phyloP scores from a whole-genome alignment of 2,113 vertebrate species.

The Telmatochromis brachygnathus region DNA sequence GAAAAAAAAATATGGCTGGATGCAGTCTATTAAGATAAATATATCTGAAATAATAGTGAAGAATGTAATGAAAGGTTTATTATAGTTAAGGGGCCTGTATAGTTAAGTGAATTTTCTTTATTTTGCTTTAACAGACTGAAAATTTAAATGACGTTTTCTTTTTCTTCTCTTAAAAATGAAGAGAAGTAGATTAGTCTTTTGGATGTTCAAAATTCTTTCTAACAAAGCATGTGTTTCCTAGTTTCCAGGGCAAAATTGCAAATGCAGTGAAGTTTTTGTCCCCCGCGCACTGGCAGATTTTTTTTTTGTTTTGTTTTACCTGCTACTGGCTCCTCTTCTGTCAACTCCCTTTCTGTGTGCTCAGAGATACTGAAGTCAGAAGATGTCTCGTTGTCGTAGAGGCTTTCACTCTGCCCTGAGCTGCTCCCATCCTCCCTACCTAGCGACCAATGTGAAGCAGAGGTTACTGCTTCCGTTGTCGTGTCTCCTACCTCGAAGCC shows the following conservation, averaged over 20 bases:
- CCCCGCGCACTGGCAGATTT: not conserved
- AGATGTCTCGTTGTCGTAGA: slow-evolving; percentile 91
- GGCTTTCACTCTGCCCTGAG: slow-evolving; percentile 84
- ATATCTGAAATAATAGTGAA: not conserved
- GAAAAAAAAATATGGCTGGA: not conserved
- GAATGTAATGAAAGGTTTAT: not conserved
- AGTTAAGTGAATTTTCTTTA: not conserved
- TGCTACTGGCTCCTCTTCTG: slow-evolving; percentile 74
- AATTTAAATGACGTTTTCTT: not conserved
- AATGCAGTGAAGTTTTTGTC: not conserved
- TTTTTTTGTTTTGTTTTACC: slow-evolving; percentile 86
- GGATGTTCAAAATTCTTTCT: not conserved
- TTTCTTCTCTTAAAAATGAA: not conserved
- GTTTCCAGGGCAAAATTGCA: not conserved
- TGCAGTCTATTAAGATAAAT: not conserved
- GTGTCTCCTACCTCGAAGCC: not conserved
- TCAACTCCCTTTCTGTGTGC: slow-evolving; percentile 73
- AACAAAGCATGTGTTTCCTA: not conserved
- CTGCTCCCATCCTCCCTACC: slow-evolving; percentile 85
- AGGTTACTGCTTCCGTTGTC: slow-evolving; percentile 31
- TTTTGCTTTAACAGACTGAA: not conserved
- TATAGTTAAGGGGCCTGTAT: not conserved
- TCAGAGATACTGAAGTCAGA: slow-evolving; percentile 95
- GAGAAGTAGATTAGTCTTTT: slow-evolving; percentile 24
- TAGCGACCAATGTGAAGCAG: slow-evolving; percentile 72